Evolutionary conservation across 2,113 vertebrate genomes (phyloP).

Genomic region (Vicugna pacos): DNA sequence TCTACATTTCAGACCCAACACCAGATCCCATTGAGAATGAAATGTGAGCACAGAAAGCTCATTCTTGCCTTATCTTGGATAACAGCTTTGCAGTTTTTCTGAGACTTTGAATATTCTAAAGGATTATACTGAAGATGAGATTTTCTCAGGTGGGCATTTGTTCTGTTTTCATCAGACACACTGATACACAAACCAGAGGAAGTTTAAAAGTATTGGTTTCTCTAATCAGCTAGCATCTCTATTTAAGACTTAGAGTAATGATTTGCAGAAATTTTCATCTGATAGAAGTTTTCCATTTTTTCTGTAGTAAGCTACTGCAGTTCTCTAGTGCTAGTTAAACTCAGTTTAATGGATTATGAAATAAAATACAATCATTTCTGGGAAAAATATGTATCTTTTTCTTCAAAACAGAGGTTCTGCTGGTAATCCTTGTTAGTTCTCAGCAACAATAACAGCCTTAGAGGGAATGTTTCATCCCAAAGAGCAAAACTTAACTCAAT

Average conservation of each 20-base stretch:
- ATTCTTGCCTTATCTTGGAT: background rate
- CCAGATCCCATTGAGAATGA: background rate
- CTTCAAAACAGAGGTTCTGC: slow-evolving; percentile 48
- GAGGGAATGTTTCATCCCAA: slow-evolving; percentile 75
- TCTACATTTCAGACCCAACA: background rate
- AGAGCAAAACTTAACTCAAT: slow-evolving; percentile 79
- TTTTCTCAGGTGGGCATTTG: slow-evolving; percentile 30
- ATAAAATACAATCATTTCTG: slow-evolving; percentile 53
- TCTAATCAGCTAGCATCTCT: background rate
- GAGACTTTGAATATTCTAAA: slow-evolving; percentile 1
- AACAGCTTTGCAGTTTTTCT: background rate
- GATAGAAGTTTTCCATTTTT: background rate
- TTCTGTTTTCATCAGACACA: slow-evolving; percentile 12
- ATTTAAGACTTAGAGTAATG: background rate
- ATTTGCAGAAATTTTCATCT: slow-evolving; percentile 24
- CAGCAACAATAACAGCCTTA: slow-evolving; percentile 70
- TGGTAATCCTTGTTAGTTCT: slow-evolving; percentile 60
- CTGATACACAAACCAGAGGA: background rate
- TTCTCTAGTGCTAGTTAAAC: slow-evolving; percentile 52
- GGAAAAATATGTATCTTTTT: slow-evolving; percentile 36
- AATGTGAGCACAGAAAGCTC: background rate
- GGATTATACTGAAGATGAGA: slow-evolving; percentile 11
- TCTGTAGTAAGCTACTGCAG: background rate
- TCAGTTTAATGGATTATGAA: slow-evolving; percentile 51
- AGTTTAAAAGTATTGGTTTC: background rate